Evolutionary conservation across 2,113 vertebrate species (phyloP).

Genomic region (Melospiza melodia): DNA sequence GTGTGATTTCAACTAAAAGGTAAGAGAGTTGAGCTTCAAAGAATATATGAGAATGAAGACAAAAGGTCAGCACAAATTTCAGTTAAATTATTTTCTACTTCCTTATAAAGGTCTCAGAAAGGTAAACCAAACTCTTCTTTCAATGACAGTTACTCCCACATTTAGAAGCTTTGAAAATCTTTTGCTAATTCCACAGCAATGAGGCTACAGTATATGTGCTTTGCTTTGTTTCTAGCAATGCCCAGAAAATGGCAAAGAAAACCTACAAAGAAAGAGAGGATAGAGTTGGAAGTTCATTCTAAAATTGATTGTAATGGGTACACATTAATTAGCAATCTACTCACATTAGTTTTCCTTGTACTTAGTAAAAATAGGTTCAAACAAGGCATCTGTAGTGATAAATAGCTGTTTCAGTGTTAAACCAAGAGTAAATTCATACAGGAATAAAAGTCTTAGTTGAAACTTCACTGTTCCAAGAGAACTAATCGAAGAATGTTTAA

Average conservation of each 20-base stretch:
- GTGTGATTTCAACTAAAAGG: not conserved
- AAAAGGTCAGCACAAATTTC: slow-evolving; percentile 14
- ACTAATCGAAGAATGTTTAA: not conserved
- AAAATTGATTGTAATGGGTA: not conserved
- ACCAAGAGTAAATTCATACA: not conserved
- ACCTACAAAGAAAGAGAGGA: not conserved
- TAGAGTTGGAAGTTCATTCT: not conserved
- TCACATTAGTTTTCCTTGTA: not conserved
- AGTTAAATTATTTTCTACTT: not conserved
- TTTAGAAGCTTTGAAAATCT: not conserved
- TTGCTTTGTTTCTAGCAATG: not conserved
- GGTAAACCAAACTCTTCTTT: not conserved
- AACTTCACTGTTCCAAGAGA: not conserved
- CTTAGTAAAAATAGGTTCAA: not conserved
- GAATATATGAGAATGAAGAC: not conserved
- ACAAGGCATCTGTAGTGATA: not conserved
- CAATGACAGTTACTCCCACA: not conserved
- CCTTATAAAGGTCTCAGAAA: not conserved
- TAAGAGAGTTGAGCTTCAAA: not conserved
- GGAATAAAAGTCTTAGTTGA: not conserved
- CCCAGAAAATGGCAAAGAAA: not conserved
- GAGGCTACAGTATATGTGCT: not conserved
- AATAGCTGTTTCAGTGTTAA: not conserved
- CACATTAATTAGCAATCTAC: not conserved
- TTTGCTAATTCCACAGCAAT: not conserved